Base-by-base conservation (phyloP, 37 sponge, comb jelly and placozoan species). In the Chondrosia reniformis region DNA sequence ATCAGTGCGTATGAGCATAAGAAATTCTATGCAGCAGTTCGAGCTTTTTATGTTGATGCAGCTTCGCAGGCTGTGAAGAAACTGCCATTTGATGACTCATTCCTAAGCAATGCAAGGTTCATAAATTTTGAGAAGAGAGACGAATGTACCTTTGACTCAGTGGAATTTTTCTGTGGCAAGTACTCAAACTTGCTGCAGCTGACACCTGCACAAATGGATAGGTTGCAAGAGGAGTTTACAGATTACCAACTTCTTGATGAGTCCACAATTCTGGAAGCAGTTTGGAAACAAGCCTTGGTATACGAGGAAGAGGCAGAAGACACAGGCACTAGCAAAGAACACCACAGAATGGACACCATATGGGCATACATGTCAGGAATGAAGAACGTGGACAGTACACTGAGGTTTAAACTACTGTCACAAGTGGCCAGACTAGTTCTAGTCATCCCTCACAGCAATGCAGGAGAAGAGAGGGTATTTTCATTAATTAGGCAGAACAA, bases 1-100 rank as follows among this genome's bases (percentile, higher is more conserved):
- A 79, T 79, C 42, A 24, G 32, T 25, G 67, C 6, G 9, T n/a
- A n/a, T 4, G 45, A 83, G 21, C 3, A 41, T 8, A 74, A 54
- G 37, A 74, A 7, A 39, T 89, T 89, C 62, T 84, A 84, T 39
- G 27, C 10, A 24, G 89, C 49, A 38, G 89, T 67, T 4, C 39
- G 85, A 9, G 33, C 22, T 0, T 84, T 89, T 52, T 89, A 80
- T 49, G 69, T 32, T 12, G 22, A 9, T 39, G 73, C 82, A 58
- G 34, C 41, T 49, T 32, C 49, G 22, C 79, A 89, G 5, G 36
- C 65, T 33, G 22, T 84, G 6, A 52, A 57, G 1, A 78, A 58
- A 0, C 59, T 74, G 27, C 90, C 90, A 15, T 37, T 82, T 62
- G 63, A 62, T 62, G 63, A 62, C 63, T 62, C 63, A 32, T 27